Conservation (phyloP, 2,888 invertebrate species). For the Dicranocentrus wangi region DNA sequence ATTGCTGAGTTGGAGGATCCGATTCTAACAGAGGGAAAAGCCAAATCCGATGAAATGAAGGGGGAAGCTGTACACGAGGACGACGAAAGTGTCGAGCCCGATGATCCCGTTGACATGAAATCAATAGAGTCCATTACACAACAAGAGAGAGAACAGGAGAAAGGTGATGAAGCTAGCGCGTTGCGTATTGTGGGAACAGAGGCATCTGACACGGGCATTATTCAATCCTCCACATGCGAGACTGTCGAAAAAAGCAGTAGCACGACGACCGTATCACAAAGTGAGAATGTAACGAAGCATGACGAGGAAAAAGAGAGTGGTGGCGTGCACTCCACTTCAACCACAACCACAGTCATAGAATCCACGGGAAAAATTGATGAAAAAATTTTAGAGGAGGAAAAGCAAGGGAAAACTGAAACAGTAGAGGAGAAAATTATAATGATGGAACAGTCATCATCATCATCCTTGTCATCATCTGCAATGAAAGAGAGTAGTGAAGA, state of each 20-base stretch:
- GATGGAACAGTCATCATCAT: constrained; percentile 3
- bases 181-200: constrained; percentile 31
- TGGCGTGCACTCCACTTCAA: constrained; percentile 9
- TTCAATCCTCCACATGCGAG: constrained; percentile 43
- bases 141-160: constrained; percentile 33
- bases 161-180: constrained; percentile 27
- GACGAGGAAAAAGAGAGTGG: constrained; percentile 39
- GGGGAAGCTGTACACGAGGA: constrained; percentile 41
- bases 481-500: background rate
- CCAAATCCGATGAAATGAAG: constrained; percentile 37
- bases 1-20: constrained; percentile 41
- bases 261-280: constrained; percentile 51
- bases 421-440: background rate
- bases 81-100: constrained; percentile 30
- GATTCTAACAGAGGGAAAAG: constrained; percentile 20
- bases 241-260: constrained; percentile 24
- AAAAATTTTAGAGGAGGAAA: constrained; percentile 8
- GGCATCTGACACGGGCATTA: constrained; percentile 34
- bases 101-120: constrained; percentile 44
- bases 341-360: background rate
- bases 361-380: constrained; percentile 4
- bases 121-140: constrained; percentile 40
- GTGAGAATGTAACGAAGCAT: constrained; percentile 31
- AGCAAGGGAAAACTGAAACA: constrained; percentile 33
- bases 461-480: constrained; percentile 15